These are phyloP conservation scores for Diadumene lineata DNA, from an alignment of 92 coral and sea anemone genomes.

Conservation along the genomic window DNA sequence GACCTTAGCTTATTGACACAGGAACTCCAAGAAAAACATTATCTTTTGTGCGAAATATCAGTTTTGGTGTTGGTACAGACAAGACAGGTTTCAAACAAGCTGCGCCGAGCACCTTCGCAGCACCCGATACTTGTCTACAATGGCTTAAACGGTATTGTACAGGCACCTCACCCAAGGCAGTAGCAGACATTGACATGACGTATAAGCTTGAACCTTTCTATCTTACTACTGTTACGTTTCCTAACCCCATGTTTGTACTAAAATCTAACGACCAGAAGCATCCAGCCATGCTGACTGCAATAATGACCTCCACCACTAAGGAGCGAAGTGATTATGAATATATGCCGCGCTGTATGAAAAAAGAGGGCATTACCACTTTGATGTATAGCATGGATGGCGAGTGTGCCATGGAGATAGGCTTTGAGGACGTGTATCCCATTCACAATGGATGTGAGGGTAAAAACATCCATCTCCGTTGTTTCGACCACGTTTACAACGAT, in stretches of 20 bases:
- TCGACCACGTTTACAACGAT: conserved; percentile 45
- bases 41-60: background rate
- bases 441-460: conserved; percentile 4
- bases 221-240: conserved; percentile 36
- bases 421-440: conserved; percentile 43
- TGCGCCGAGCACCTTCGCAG: conserved; percentile 48
- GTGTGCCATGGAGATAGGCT: conserved; percentile 40
- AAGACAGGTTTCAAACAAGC: conserved; percentile 27
- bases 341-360: conserved; percentile 26
- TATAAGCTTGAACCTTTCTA: conserved; percentile 52
- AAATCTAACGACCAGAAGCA: conserved; percentile 37
- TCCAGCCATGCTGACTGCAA: conserved; percentile 42
- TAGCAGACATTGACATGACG: conserved; percentile 49
- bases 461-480: conserved; percentile 59
- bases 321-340: conserved; percentile 42
- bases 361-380: conserved; percentile 24
- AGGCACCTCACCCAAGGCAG: conserved; percentile 29
- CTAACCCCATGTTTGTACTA: conserved; percentile 55
- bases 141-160: conserved; percentile 44
- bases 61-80: background rate
- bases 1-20: too few species aligned
- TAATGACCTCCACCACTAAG: conserved; percentile 39
- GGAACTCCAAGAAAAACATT: too few species aligned
- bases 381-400: conserved; percentile 50
- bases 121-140: conserved; percentile 35